These are phyloP conservation scores for Bombus impatiens DNA, from an alignment of 1,140 invertebrate species.

Conservation along the genomic window DNA sequence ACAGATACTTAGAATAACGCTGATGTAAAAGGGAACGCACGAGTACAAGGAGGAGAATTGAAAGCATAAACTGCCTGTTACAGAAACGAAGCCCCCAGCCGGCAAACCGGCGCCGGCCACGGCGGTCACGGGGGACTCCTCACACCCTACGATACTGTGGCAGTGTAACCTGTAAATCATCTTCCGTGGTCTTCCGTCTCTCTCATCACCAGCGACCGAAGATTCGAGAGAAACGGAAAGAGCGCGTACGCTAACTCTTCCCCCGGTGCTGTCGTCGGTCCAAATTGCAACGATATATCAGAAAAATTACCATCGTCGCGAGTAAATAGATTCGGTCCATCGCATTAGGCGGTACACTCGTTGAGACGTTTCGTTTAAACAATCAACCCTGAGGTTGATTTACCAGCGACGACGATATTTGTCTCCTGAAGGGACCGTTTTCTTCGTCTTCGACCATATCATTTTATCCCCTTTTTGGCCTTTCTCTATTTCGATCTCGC, in stretches of 20 bases:
- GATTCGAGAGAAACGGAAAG: conserved; percentile 65
- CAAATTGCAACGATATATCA: conserved; percentile 71
- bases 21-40: not conserved
- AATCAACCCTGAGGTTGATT: no score
- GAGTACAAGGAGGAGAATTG: not conserved
- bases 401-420: not conserved
- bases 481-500: conserved; percentile 42
- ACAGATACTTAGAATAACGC: conserved; percentile 4
- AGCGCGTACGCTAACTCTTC: conserved; percentile 65
- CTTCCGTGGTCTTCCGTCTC: conserved; percentile 63
- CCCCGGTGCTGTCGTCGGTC: conserved; percentile 72
- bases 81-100: conserved; percentile 93
- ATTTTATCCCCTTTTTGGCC: conserved; percentile 38
- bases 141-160: conserved; percentile 98
- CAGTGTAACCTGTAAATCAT: conserved; percentile 94
- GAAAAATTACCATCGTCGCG: conserved; percentile 65
- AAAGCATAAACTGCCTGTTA: conserved; percentile 72
- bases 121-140: conserved; percentile 89
- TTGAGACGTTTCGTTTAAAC: not conserved
- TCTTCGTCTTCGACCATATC: conserved; percentile 58
- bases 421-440: conserved; percentile 31
- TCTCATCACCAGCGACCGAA: conserved; percentile 59
- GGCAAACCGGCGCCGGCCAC: conserved; percentile 86
- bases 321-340: conserved; percentile 65
- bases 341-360: not conserved